Evolutionary conservation across 2,888 invertebrate genomes (phyloP), one percentile per base, ranked within the genome.

Genomic region (Ditula angustiorana): DNA sequence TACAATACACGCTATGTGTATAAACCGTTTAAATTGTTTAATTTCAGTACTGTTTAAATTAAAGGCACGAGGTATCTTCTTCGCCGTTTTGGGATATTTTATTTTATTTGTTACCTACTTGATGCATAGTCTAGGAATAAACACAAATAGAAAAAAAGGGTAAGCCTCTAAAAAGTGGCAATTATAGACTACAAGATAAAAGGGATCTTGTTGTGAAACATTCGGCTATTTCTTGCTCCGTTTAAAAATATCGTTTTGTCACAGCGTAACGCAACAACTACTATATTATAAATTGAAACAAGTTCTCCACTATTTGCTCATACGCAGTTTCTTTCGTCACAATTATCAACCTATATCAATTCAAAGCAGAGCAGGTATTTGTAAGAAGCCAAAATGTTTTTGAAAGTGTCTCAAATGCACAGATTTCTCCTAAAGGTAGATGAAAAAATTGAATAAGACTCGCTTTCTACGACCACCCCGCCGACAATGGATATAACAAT

Each of bases 391-490:
- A 41, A 49, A 56, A 30, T 5, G 16, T 41, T 41, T 49, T 62
- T 24, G 24, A 62, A 62, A 62, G 44, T 44, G 44, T 44, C 3
- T 26, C 41, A 46, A 24, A 62, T 52, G 41, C 37, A 41, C 50
- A 58, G 55, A 69, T 69, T 69, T 61, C 56, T 66, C 63, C 61
- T 56, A 16, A 49, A n/a, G 49, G 35, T 55, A 16, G 23, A 28
- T 26, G 62, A 71, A 68, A 71, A 69, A 66, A 62, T 57, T 71
- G 69, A 74, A 75, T 74, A 72, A 69, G 60, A 58, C 67, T 78
- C 82, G 84, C 88, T 90, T 91, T 90, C 90, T 82, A 90, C 80
- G 86, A 81, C 90, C 91, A 90, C 90, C 89, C 87, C 73, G 72
- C 62, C 69, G 76, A 85, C 84, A 87, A 84, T 79, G 73, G 71